Conservation (phyloP, 2,797 vertebrate genomes). For the Varecia variegata region DNA sequence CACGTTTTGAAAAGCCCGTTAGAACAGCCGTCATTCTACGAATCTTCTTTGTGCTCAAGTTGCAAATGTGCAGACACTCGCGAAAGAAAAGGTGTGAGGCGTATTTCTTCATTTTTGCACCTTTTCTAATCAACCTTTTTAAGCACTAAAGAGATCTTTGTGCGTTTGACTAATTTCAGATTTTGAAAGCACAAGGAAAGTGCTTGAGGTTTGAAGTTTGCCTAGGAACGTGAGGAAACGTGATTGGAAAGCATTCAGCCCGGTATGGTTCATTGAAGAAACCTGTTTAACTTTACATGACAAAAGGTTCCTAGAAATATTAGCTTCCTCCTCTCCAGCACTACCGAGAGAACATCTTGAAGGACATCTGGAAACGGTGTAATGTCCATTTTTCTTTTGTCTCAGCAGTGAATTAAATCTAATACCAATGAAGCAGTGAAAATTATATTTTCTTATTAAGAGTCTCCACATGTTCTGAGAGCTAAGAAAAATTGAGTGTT, state of each 20-base stretch:
- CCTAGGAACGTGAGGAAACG: neutral
- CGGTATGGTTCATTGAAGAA: accelerated
- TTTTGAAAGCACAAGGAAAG: conserved; percentile 35
- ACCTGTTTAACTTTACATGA: neutral
- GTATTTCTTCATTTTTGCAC: conserved; percentile 16
- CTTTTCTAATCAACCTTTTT: conserved; percentile 1
- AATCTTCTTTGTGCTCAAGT: neutral
- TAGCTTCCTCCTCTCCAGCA: neutral
- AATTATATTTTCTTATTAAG: conserved; percentile 29
- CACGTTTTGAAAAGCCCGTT: neutral
- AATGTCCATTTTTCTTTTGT: conserved; percentile 35
- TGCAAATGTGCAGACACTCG: neutral
- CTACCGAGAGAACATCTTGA: neutral
- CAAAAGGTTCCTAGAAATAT: neutral
- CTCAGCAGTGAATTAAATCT: conserved; percentile 44
- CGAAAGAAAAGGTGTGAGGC: neutral
- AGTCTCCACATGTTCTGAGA: neutral
- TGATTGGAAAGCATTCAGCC: neutral
- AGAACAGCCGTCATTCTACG: neutral
- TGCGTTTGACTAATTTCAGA: neutral
- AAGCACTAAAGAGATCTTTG: conserved; percentile 21
- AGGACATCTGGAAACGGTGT: neutral
- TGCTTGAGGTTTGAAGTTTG: neutral
- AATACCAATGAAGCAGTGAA: conserved; percentile 7
- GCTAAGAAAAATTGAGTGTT: neutral